Evolutionary conservation across 2,113 vertebrate species (phyloP).

Genomic region (Myotis yumanensis): DNA sequence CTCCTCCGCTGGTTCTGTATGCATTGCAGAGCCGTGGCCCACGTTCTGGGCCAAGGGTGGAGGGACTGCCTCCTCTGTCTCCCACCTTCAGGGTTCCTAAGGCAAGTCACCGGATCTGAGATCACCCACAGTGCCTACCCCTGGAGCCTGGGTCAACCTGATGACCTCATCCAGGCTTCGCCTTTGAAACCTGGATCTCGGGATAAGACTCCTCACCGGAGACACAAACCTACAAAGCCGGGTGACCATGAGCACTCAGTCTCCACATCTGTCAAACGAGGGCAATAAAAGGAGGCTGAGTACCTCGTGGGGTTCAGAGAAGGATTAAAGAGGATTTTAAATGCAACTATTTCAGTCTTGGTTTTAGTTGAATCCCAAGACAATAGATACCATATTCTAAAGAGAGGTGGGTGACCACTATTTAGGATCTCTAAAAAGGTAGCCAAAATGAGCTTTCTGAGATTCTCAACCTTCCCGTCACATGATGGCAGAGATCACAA

Average conservation of each 20-base stretch:
- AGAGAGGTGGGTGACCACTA: background rate
- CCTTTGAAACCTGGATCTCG: background rate
- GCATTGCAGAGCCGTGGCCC: conserved; percentile 62
- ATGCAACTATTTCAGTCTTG: background rate
- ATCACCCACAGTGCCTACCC: background rate
- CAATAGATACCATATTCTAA: background rate
- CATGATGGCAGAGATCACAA: background rate
- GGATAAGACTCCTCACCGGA: background rate
- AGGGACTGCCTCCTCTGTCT: background rate
- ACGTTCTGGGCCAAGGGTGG: conserved; percentile 45
- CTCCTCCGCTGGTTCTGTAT: conserved; percentile 67
- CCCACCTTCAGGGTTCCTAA: background rate
- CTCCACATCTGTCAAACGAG: background rate
- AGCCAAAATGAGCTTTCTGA: background rate
- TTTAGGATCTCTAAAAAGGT: background rate
- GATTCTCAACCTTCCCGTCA: background rate
- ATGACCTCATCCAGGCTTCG: background rate
- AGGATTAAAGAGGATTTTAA: background rate
- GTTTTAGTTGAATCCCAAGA: background rate
- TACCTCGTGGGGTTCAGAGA: background rate
- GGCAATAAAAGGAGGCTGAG: background rate
- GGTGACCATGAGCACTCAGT: background rate
- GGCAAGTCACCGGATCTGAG: rapidly evolving
- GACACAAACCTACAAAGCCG: background rate
- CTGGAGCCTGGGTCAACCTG: background rate